phyloP scores from a whole-genome alignment of 1,140 invertebrate species.

The Calephelis nemesis region DNA sequence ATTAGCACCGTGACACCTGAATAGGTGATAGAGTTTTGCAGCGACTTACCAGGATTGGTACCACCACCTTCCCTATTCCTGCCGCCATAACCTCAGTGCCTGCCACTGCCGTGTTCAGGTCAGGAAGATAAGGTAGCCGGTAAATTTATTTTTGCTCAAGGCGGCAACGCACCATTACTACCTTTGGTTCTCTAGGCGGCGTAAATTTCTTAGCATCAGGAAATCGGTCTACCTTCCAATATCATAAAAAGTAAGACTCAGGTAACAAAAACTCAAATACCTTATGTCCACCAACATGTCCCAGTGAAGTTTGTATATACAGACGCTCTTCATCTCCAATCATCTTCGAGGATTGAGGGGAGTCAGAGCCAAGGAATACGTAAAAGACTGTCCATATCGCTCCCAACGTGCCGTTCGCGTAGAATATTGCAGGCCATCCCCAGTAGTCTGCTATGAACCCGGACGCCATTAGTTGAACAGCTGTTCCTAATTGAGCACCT shows the following conservation, averaged over 20 bases:
- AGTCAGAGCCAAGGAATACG: constrained; percentile 80
- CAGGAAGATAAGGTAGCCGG: too few relatives aligned
- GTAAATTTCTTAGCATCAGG: too few relatives aligned
- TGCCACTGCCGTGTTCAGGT: too few relatives aligned
- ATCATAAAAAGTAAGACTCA: neutral
- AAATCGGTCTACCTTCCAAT: too few relatives aligned
- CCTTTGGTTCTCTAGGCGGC: too few relatives aligned
- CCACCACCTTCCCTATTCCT: too few relatives aligned
- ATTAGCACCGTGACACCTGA: too few relatives aligned
- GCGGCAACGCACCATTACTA: too few relatives aligned
- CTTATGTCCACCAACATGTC: constrained; percentile 55
- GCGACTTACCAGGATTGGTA: too few relatives aligned
- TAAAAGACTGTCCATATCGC: constrained; percentile 81
- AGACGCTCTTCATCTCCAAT: constrained; percentile 79
- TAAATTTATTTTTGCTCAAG: too few relatives aligned
- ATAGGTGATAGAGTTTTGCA: too few relatives aligned
- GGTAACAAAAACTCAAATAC: constrained; percentile 26
- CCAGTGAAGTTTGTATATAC: constrained; percentile 79
- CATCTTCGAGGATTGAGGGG: constrained; percentile 79
- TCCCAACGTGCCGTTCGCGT: constrained; percentile 82
- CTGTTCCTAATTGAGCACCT: constrained; percentile 51
- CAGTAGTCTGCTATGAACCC: constrained; percentile 58
- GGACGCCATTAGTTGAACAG: constrained; percentile 50
- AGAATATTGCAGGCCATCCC: constrained; percentile 87
- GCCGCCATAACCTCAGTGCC: too few relatives aligned